Evolutionary conservation across 2,888 invertebrate genomes (phyloP), one percentile per base, ranked within the genome.

Genomic region (Mythimna loreyi): DNA sequence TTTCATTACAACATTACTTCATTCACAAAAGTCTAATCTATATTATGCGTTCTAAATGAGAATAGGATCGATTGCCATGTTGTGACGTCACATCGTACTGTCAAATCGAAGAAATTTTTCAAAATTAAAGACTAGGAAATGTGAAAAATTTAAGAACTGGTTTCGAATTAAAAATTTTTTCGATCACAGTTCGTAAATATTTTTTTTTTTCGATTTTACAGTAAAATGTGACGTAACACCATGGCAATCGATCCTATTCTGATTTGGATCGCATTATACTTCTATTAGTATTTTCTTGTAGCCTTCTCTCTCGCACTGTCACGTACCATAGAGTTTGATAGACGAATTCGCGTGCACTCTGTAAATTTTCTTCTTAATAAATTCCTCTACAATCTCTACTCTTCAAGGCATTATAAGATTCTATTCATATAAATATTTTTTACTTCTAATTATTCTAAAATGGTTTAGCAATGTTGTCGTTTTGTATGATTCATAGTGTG

Each of bases 401-500:
- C 50, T 67, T 68, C 63, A 61, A 72, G 58, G 60, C 25, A 61
- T 73, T 40, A 40, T 16, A 68, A 40, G 30, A 75, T 73, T 50
- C 3, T 40, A 40, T 60, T 50, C 19, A 43, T 25, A 43, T 33
- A 6, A 69, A 43, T 45, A 74, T 73, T 71, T 65, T 65, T 81
- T 53, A 60, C 30, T 67, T 55, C 49, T 64, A 52, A 64, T 74
- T 43, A 65, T 25, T 74, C 25, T 63, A 45, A 63, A 40, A 58
- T 62, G 50, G 69, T 52, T 67, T 69, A 66, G 78, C 56, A 69
- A 67, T 85, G 78, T 86, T 81, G 70, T 83, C 50, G 61, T 81
- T 69, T 63, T 67, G 52, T 60, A 59, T 70, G 25, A 63, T 43
- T 62, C 52, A 36, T 65, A 55, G 62, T 84, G 73, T 70, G 6